Evolutionary conservation across 2,113 vertebrate genomes (phyloP).

Genomic region (Mormyrus iriodes): DNA sequence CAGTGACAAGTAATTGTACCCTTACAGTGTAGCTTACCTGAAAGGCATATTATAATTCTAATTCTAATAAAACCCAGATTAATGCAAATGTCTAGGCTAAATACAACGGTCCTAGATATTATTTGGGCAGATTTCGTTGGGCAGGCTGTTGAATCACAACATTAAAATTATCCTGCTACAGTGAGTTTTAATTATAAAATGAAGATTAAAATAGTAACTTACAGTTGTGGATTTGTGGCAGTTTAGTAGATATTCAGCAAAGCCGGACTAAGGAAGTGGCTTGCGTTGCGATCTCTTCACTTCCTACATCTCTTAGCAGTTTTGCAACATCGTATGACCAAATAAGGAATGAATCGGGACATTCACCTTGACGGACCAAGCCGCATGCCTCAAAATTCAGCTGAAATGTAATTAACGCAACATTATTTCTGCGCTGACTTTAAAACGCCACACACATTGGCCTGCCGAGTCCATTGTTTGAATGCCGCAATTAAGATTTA

Average conservation of each 20-base stretch:
- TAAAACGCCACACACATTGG: not conserved
- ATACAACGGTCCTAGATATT: not conserved
- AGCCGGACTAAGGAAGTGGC: constrained; percentile 19
- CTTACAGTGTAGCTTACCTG: not conserved
- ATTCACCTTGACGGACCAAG: not conserved
- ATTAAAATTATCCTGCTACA: not conserved
- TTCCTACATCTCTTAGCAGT: constrained; percentile 21
- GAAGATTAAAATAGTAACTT: not conserved
- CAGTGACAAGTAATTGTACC: not conserved
- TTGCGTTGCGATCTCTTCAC: not conserved
- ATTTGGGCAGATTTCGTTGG: not conserved
- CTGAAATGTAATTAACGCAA: not conserved
- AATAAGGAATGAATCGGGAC: constrained; percentile 27
- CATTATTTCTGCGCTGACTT: not conserved
- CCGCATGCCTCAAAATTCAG: not conserved
- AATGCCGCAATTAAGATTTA: not conserved
- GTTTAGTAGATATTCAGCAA: not conserved
- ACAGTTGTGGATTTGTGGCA: not conserved
- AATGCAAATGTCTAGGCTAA: not conserved
- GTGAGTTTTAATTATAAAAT: not conserved
- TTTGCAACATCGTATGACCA: constrained; percentile 26
- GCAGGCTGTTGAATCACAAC: not conserved
- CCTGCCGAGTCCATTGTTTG: not conserved
- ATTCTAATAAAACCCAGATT: not conserved
- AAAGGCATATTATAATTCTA: not conserved